Evolutionary conservation across 2,888 invertebrate species (phyloP).

Genomic region (Cordilura impudica): DNA sequence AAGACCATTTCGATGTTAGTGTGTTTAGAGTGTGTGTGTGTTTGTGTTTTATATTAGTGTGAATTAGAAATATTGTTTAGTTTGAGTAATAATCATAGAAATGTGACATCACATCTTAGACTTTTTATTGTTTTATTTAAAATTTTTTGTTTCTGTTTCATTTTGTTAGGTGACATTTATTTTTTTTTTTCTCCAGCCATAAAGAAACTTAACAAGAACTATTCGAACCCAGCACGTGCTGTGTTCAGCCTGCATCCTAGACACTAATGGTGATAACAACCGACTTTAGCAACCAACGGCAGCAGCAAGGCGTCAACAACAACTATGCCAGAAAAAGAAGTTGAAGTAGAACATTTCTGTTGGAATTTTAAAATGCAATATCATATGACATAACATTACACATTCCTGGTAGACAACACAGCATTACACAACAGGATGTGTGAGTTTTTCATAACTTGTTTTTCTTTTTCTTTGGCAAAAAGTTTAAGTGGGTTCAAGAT

Average conservation of each 20-base stretch:
- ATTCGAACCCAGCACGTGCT: slow-evolving; percentile 39
- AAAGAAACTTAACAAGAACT: neutral
- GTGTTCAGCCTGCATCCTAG: slow-evolving; percentile 26
- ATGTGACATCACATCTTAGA: slow-evolving; percentile 48
- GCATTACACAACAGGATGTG: neutral
- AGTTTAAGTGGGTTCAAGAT: slow-evolving; percentile 60
- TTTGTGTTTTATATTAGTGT: neutral
- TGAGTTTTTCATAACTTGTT: slow-evolving; percentile 48
- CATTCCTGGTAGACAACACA: neutral
- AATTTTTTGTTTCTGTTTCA: slow-evolving; percentile 24
- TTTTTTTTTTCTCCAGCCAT: neutral
- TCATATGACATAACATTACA: slow-evolving; percentile 26
- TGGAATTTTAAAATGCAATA: slow-evolving; percentile 47
- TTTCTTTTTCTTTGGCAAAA: slow-evolving; percentile 20
- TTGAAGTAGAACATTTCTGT: slow-evolving; percentile 8
- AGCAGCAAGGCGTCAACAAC: slow-evolving; percentile 17
- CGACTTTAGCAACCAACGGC: slow-evolving; percentile 5
- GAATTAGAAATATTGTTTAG: neutral
- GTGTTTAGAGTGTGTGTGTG: slow-evolving; percentile 27
- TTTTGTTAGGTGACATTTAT: neutral
- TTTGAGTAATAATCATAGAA: slow-evolving; percentile 47
- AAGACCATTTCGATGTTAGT: neutral
- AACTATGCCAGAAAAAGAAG: neutral
- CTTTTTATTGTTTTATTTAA: slow-evolving; percentile 15
- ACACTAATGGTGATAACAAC: slow-evolving; percentile 47